Percentiles rank a stretch among this genome's conserved stretches.
Conservation (phyloP, 2,113 vertebrate species). For the Zosterops borbonicus region DNA sequence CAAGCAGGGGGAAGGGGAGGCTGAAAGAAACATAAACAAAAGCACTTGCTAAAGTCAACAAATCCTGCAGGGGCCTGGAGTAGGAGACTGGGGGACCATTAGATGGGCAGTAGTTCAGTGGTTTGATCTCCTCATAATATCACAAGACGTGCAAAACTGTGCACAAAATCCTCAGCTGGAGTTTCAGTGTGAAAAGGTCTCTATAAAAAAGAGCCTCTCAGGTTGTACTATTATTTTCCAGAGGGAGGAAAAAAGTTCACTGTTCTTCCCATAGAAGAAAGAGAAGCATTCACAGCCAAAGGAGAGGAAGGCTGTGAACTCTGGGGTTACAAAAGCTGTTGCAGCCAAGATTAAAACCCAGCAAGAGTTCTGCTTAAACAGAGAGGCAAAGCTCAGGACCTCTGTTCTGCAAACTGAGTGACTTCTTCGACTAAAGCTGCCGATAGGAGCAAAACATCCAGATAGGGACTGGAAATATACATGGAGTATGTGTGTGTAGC, state of each 20-base stretch:
- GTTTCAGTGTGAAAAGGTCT: background rate
- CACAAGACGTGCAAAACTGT: background rate
- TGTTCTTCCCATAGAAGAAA: background rate
- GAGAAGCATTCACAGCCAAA: background rate
- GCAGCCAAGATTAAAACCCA: background rate
- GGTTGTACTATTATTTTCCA: background rate
- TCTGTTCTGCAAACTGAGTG: background rate
- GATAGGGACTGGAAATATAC: background rate
- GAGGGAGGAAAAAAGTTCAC: rapidly evolving
- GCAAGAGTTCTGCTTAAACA: background rate
- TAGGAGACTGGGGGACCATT: background rate
- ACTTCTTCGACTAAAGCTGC: background rate
- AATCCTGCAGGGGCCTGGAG: background rate
- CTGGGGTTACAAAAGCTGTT: background rate
- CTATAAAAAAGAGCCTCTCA: background rate
- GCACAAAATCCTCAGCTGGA: background rate
- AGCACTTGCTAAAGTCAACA: background rate
- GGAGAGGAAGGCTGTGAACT: background rate
- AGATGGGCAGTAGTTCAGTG: background rate
- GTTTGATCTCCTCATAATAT: background rate
- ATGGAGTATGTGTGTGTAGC: background rate
- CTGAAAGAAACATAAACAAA: background rate
- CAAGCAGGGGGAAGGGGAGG: background rate
- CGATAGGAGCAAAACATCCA: background rate
- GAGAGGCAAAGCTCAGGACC: background rate